phyloP scores from a whole-genome alignment of 2,113 vertebrate genomes.

The Lophura nycthemera region DNA sequence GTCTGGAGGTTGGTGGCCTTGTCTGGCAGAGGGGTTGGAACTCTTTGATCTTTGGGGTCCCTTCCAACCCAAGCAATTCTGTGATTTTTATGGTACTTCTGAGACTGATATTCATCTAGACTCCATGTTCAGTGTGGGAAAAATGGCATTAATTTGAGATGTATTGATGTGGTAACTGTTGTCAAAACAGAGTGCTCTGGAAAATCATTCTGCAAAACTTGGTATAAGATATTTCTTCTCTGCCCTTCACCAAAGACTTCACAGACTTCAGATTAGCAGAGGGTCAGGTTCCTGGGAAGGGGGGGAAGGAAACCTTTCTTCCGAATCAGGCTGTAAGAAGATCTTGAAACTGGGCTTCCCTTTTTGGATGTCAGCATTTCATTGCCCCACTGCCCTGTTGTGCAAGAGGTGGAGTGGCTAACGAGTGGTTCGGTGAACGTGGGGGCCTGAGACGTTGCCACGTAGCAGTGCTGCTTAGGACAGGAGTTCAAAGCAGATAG shows the following conservation, averaged over 20 bases:
- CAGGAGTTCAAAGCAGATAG: background rate
- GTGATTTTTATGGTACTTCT: background rate
- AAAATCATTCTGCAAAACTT: background rate
- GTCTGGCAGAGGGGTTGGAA: too few species aligned
- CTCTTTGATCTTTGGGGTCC: too few species aligned
- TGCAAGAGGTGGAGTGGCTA: background rate
- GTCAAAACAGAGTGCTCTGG: slow-evolving; percentile 11
- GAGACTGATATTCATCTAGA: background rate
- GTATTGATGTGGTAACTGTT: background rate
- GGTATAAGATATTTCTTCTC: background rate
- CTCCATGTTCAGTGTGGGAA: background rate
- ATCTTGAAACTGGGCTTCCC: background rate
- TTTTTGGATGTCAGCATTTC: background rate
- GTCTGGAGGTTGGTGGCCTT: too few species aligned
- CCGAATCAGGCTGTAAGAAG: background rate
- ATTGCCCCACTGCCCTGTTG: background rate
- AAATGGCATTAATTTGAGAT: background rate
- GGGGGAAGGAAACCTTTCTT: background rate
- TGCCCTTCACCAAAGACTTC: background rate
- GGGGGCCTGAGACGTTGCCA: background rate
- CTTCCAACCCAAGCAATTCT: too few species aligned
- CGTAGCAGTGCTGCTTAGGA: background rate
- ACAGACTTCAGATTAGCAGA: background rate
- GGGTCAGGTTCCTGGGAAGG: background rate
- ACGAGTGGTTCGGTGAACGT: background rate